Conservation (phyloP, 2,797 vertebrate genomes). For the Mormyrops boulengeri region DNA sequence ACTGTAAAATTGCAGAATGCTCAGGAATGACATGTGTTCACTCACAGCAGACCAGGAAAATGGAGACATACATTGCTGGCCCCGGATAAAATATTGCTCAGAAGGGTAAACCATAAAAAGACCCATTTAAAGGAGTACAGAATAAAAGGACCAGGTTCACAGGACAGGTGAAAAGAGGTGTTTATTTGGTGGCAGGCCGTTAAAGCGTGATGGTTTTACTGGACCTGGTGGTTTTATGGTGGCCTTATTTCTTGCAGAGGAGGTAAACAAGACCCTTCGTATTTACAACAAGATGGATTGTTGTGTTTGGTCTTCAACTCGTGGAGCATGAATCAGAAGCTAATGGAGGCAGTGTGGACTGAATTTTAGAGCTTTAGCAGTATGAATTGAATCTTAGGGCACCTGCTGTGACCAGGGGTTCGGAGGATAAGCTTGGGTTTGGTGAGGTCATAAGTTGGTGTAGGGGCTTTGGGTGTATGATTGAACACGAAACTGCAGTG, state of each 20-base stretch:
- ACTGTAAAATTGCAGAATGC: conserved; percentile 18
- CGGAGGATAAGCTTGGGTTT: neutral
- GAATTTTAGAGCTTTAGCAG: conserved; percentile 31
- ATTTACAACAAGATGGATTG: conserved; percentile 42
- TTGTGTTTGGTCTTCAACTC: conserved; percentile 26
- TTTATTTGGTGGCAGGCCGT: conserved; percentile 24
- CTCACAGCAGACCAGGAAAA: conserved; percentile 2
- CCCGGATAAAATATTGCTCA: conserved; percentile 11
- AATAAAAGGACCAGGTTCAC: conserved; percentile 10
- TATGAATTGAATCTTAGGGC: conserved; percentile 7
- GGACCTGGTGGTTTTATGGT: conserved; percentile 36
- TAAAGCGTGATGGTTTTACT: conserved; percentile 39
- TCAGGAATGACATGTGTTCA: conserved; percentile 21
- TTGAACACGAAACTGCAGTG: conserved; percentile 16
- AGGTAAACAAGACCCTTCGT: conserved; percentile 36
- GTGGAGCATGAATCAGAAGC: conserved; percentile 42
- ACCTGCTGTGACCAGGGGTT: conserved; percentile 16
- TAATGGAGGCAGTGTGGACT: conserved; percentile 43
- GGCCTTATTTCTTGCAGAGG: conserved; percentile 37
- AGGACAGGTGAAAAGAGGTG: conserved; percentile 32
- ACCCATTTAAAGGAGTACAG: conserved; percentile 20
- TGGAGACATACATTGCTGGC: neutral
- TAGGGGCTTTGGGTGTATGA: conserved; percentile 17
- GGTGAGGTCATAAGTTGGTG: neutral
- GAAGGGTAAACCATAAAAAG: conserved; percentile 24